These are phyloP conservation scores for Heliconius erato DNA, from an alignment of 2,888 invertebrate species.

Conservation along the genomic window DNA sequence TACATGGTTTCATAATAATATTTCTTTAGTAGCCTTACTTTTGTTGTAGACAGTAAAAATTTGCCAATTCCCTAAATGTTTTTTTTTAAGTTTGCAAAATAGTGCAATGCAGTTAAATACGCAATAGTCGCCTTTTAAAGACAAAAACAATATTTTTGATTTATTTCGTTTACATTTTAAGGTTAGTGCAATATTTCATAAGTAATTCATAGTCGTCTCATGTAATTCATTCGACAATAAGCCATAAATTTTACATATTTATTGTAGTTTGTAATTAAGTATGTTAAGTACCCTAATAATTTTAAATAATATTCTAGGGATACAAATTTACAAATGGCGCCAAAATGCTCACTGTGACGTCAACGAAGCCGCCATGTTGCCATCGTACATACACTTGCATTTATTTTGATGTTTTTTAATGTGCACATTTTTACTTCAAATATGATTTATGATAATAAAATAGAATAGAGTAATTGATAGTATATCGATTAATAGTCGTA, in stretches of 20 bases:
- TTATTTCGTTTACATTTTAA: neutral
- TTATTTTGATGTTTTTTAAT: slow-evolving; percentile 25
- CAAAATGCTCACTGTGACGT: slow-evolving; percentile 82
- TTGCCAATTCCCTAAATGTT: neutral
- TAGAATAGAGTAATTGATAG: neutral
- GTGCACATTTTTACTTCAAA: neutral
- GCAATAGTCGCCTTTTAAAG: neutral
- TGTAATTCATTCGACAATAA: neutral
- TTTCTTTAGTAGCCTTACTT: neutral
- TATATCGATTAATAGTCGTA: neutral
- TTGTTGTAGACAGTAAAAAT: neutral
- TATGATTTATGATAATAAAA: neutral
- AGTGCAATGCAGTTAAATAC: neutral
- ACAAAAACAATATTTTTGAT: neutral
- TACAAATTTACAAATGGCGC: slow-evolving; percentile 62
- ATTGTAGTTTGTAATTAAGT: slow-evolving; percentile 30
- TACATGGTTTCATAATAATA: neutral
- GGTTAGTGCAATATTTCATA: neutral
- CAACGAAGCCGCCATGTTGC: slow-evolving; percentile 65
- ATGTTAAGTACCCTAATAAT: slow-evolving; percentile 35
- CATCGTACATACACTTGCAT: slow-evolving; percentile 48
- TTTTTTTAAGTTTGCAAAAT: neutral
- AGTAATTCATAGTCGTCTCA: neutral
- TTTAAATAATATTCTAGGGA: slow-evolving; percentile 79
- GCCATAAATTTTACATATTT: neutral